Evolutionary conservation across 2,113 vertebrate genomes (phyloP), one percentile per base, ranked within the genome.

Genomic region (Gobius niger): DNA sequence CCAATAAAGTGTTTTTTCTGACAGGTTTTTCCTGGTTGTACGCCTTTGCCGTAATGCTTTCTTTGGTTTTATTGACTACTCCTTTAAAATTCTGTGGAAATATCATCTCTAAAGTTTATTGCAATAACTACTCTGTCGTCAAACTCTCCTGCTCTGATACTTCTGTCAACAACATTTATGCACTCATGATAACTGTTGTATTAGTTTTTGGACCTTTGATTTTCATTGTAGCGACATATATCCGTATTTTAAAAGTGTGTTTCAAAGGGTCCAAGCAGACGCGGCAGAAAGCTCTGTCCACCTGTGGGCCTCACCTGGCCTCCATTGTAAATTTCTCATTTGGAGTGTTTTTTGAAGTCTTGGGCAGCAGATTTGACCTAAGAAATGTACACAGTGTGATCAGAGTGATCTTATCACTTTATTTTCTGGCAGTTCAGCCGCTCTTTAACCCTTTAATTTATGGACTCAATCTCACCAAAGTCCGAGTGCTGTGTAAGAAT

Each of bases 51-150:
- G 7, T 19, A 0, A 60, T 67, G 13, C 4, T n/a, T 1, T 12
- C 85, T 2, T 16, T 54, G 7, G 57, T 88, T 12, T 80, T 85
- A 7, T 2, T 88, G 53, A 89, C 81, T 53, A 7, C 50, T 0
- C 57, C 49, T 9, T 34, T 34, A 34, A 34, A 34, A 34, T 4
- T 78, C 7, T 91, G 90, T 73, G 82, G 76, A 3, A 81, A 82
- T 42, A 5, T 18, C 14, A 68, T 87, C 18, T 61, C 69, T 44
- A 90, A 85, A 63, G 47, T 90, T 7, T 90, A 88, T 63, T 91
- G 90, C 75, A 85, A 85, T 40, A 90, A 89, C 44, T 61, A 84
- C 64, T 72, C 76, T 0, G 14, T 92, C 7, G 83, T 88, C 8
- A 89, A 82, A 40, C 77, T 91, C 14, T 79, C 87, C 0, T 91